Evolutionary conservation across 2,113 vertebrate species (phyloP), one percentile per base, ranked within the genome.

Genomic region (Dasypus novemcinctus): DNA sequence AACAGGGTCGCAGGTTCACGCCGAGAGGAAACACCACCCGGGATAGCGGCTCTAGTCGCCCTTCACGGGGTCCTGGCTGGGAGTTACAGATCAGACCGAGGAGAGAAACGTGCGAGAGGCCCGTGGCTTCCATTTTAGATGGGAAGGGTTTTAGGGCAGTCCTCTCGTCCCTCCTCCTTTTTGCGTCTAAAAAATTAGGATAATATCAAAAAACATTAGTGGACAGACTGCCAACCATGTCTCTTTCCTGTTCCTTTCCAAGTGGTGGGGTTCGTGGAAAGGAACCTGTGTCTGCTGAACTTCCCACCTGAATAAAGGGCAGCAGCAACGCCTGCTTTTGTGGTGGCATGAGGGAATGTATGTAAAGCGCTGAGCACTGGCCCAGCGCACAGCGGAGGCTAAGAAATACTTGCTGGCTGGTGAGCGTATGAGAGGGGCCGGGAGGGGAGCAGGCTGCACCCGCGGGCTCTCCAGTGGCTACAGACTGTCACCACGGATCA

Each of bases 21-120:
- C 23, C 41, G 69, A 15, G 36, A 63, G 57, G 36, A 63, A 29
- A 63, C 18, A 41, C 4, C 4, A 63, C 57, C 27, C 21, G 17
- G 27, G 46, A 21, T 38, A 52, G 38, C 8, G 29, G 31, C 31
- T 25, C 87, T 25, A 46, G 64, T 33, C 84, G 21, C 17, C 9
- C 57, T 23, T 27, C 66, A 2, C 2, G 5, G 18, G 63, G 38
- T 61, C 12, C 11, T 18, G 38, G 75, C 71, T 36, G 29, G n/a
- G 66, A 90, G 61, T 20, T 38, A 71, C 43, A 29, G 33, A 54
- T 25, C 18, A 66, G 63, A 92, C 29, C 15, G 13, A 33, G 71
- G 43, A 66, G 41, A 66, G 59, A 68, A 0, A 0, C 2, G 27
- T 7, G 0, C 1, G 68, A 7, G 11, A 29, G 2, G 1, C 5